Percentiles rank a stretch among this genome's conserved stretches.
Evolutionary conservation across 2,797 vertebrate genomes (phyloP).

Genomic region (Eleutherodactylus coqui): DNA sequence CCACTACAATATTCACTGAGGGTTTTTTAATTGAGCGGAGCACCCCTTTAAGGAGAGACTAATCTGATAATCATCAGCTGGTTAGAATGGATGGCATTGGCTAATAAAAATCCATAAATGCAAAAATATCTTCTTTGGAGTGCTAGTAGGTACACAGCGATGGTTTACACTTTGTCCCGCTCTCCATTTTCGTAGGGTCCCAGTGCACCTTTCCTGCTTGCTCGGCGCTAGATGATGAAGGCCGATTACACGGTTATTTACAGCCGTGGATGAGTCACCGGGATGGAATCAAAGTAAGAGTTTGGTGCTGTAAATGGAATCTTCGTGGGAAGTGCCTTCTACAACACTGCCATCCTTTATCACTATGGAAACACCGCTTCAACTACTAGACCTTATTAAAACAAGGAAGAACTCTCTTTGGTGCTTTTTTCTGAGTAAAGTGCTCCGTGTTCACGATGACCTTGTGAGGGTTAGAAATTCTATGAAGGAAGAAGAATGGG

Average conservation of each 20-base stretch:
- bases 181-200: too few relatives aligned
- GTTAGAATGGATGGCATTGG: too few relatives aligned
- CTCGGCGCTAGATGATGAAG: too few relatives aligned
- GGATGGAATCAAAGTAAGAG: constrained; percentile 40
- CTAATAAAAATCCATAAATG: too few relatives aligned
- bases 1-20: too few relatives aligned
- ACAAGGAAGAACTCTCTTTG: constrained; percentile 21
- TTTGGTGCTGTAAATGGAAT: constrained; percentile 53
- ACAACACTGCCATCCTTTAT: constrained; percentile 24
- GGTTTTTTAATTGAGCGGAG: too few relatives aligned
- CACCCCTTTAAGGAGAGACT: too few relatives aligned
- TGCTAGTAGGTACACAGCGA: too few relatives aligned
- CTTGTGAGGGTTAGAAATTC: constrained; percentile 38
- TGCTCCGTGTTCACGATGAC: constrained; percentile 48
- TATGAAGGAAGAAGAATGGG: not conserved
- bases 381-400: constrained; percentile 43
- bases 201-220: too few relatives aligned
- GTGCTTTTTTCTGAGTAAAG: constrained; percentile 40
- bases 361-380: constrained; percentile 54
- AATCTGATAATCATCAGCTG: too few relatives aligned
- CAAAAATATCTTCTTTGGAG: too few relatives aligned
- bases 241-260: constrained; percentile 36
- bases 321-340: constrained; percentile 47
- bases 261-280: constrained; percentile 50
- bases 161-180: too few relatives aligned